Conservation (phyloP, 2,113 vertebrate genomes). For the Halcyon malimbica region DNA sequence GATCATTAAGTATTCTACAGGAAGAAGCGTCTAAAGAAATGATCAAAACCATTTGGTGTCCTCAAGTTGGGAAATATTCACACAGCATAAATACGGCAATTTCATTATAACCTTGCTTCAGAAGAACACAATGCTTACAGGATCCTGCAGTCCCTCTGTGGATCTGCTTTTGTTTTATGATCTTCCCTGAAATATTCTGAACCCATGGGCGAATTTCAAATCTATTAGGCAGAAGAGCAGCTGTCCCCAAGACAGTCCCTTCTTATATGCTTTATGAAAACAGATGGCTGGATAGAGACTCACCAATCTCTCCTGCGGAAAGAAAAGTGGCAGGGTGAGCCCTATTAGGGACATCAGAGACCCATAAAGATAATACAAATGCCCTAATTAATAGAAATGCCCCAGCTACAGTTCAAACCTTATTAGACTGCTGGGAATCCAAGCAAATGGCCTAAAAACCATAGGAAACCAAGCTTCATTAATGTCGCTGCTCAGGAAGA, state of each 20-base stretch:
- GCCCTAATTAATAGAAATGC: conserved; percentile 39
- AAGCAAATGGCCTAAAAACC: conserved; percentile 49
- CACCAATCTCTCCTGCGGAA: not conserved
- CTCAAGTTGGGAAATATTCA: conserved; percentile 8
- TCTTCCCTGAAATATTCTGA: conserved; percentile 10
- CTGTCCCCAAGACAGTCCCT: conserved; percentile 20
- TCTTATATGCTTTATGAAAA: conserved; percentile 3
- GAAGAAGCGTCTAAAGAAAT: not conserved
- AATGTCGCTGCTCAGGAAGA: not conserved
- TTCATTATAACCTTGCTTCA: conserved; percentile 8
- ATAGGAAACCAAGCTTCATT: conserved; percentile 32
- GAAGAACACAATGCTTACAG: not conserved
- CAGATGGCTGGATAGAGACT: conserved; percentile 48
- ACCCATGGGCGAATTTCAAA: conserved; percentile 16
- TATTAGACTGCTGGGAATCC: conserved; percentile 45
- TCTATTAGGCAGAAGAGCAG: conserved; percentile 24
- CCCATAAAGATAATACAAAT: conserved; percentile 45
- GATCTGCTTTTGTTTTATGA: conserved; percentile 8
- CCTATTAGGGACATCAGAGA: conserved; percentile 33
- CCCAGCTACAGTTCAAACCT: conserved; percentile 1
- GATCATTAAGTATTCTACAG: not conserved
- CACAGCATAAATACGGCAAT: not conserved
- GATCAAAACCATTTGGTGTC: conserved; percentile 2
- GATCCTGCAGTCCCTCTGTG: not conserved
- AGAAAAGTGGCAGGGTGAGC: conserved; percentile 34